Base-by-base conservation (phyloP, 1,140 invertebrate genomes). In the Zaprionus ornatus region DNA sequence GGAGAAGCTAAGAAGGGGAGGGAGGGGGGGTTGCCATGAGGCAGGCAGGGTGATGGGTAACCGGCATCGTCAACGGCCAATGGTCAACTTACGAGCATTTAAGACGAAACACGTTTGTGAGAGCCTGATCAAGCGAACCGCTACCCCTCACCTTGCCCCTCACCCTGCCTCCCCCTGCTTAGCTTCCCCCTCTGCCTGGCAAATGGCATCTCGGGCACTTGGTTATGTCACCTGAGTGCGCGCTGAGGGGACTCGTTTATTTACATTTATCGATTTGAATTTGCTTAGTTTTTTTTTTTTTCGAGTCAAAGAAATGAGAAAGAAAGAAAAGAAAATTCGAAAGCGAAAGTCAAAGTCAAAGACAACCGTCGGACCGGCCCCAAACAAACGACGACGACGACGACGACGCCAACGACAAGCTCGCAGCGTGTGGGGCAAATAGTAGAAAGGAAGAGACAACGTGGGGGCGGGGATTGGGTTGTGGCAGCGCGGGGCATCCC, bases 281-380 rank as follows among this genome's bases (percentile, higher is more conserved):
- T 69, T 62, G 67, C 62, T 65, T 59, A 52, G 54, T 56, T 74
- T 50, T 37, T 35, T 37, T 61, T 52, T 32, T 32, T 29, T 32
- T 17, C 48, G 29, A 61, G 57, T 48, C 65, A 77, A 59, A 62
- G 37, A 81, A 79, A 85, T 85, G 81, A 85, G 65, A 77, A 65
- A 74, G 63, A 85, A 90, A 90, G 63, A 85, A 90, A 90, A 85
- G 86, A 85, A 90, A 90, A 90, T 90, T 90, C 82, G 85, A 90
- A 90, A 90, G 85, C 85, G 85, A 90, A 90, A 90, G 85, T 90
- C 86, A 90, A 90, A 90, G 85, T 85, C 86, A 88, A 81, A 88
- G 84, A 87, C 80, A 77, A 57, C 73, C 59, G 25, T 32, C 60
- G 60, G 23, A 65, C 23, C 63, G 63, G 63, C 37, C 37, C 54